A percentile compares a stretch with the other conserved stretches of the same genome.
These are phyloP conservation scores for Nymphalis urticae DNA, from an alignment of 2,888 invertebrate species.

Conservation along the genomic window DNA sequence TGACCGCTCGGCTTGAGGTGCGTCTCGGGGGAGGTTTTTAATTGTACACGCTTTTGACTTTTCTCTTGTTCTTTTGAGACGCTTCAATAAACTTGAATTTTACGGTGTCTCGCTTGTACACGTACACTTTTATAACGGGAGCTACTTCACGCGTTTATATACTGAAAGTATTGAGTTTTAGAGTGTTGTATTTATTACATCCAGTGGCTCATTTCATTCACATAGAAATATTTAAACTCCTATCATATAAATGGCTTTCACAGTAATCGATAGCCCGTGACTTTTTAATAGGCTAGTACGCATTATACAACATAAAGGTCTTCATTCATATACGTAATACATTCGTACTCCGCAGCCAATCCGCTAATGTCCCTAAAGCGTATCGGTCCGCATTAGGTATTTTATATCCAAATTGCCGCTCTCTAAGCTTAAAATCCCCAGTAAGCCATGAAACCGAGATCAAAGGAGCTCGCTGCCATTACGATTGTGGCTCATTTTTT, in stretches of 20 bases:
- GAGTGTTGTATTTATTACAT: neutral
- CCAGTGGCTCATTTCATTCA: neutral
- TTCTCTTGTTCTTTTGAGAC: conserved; percentile 75
- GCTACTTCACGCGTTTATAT: conserved; percentile 39
- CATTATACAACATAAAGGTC: conserved; percentile 14
- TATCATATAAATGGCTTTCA: conserved; percentile 10
- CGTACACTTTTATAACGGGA: conserved; percentile 59
- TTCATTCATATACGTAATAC: conserved; percentile 14
- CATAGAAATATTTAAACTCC: neutral
- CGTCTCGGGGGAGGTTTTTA: conserved; percentile 74
- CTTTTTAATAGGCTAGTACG: conserved; percentile 24
- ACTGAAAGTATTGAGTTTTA: conserved; percentile 4
- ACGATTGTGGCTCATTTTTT: conserved; percentile 82
- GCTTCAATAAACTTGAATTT: conserved; percentile 77
- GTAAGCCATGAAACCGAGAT: conserved; percentile 80
- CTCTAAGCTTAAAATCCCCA: conserved; percentile 70
- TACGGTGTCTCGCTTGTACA: conserved; percentile 68
- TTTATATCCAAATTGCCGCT: conserved; percentile 77
- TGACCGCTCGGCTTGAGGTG: conserved; percentile 75
- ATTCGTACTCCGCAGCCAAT: conserved; percentile 49
- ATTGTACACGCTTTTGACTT: conserved; percentile 78
- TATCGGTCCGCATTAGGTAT: conserved; percentile 70
- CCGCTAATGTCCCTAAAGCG: conserved; percentile 74
- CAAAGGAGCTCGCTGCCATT: conserved; percentile 75
- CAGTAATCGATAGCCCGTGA: conserved; percentile 24